Conservation (phyloP, 2,113 vertebrate species). For the Shinisaurus crocodilurus region DNA sequence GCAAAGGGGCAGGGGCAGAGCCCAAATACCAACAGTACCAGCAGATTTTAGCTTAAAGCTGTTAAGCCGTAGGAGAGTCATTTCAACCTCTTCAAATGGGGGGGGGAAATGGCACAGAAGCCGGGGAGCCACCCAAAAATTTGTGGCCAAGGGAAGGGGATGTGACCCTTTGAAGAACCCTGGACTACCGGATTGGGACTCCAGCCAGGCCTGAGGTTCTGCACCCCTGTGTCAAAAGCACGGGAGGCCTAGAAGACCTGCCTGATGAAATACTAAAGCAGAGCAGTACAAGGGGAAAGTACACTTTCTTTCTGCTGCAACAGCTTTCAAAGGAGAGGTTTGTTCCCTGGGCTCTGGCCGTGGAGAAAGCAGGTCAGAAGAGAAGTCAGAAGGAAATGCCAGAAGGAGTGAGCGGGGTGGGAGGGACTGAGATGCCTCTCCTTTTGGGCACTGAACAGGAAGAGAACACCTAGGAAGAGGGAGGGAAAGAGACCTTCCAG, state of each 20-base stretch:
- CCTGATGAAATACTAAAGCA: neutral
- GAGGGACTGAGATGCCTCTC: neutral
- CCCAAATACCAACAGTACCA: too few relatives aligned
- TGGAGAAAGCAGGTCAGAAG: neutral
- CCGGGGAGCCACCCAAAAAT: too few relatives aligned
- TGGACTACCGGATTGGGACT: too few relatives aligned
- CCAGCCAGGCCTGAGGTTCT: too few relatives aligned
- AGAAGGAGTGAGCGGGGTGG: neutral
- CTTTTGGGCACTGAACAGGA: neutral
- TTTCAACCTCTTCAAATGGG: too few relatives aligned
- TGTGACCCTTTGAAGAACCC: too few relatives aligned
- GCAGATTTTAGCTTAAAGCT: too few relatives aligned
- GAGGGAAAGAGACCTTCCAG: neutral
- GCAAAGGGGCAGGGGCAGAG: too few relatives aligned
- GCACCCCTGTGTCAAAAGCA: neutral
- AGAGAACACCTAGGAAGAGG: neutral
- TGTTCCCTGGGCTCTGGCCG: neutral
- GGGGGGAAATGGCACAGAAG: too few relatives aligned
- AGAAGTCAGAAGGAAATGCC: neutral
- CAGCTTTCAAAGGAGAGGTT: neutral
- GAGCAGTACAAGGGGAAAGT: neutral
- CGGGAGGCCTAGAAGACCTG: neutral
- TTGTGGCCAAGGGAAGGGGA: too few relatives aligned
- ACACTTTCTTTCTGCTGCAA: neutral
- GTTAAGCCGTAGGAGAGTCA: too few relatives aligned